Conservation (phyloP, 2,113 vertebrate species). For the Rhinogobius similis region DNA sequence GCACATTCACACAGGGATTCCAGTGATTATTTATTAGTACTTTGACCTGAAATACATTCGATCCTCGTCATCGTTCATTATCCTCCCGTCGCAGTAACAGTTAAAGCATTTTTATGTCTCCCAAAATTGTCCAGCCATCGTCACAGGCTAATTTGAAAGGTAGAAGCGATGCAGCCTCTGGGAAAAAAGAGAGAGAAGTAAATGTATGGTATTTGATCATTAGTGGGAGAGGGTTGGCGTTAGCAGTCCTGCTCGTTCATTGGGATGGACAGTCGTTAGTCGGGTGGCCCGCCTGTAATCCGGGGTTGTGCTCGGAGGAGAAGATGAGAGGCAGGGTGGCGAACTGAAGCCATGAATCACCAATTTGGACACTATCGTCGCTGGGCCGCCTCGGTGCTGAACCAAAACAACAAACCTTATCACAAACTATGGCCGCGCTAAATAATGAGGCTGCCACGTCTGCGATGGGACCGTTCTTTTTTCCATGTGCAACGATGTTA, state of each 20-base stretch:
- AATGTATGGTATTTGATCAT: constrained; percentile 53
- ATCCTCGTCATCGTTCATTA: neutral
- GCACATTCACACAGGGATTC: no score
- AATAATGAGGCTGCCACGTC: constrained; percentile 58
- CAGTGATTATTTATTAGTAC: neutral
- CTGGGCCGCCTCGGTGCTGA: constrained; percentile 11
- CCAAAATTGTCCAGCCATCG: neutral
- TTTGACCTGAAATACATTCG: neutral
- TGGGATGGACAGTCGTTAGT: constrained; percentile 63
- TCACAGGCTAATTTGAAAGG: constrained; percentile 51
- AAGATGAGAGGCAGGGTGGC: constrained; percentile 40
- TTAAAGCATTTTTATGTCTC: neutral
- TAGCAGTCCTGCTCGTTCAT: constrained; percentile 54
- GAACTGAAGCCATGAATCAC: constrained; percentile 52
- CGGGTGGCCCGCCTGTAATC: constrained; percentile 37
- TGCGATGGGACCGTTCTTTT: neutral
- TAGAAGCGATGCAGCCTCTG: constrained; percentile 20
- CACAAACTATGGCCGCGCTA: constrained; percentile 15
- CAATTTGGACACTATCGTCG: constrained; percentile 32
- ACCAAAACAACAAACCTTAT: constrained; percentile 35
- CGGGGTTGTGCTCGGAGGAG: constrained; percentile 29
- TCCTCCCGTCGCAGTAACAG: neutral
- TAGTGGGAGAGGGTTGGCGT: constrained; percentile 23
- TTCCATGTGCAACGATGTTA: constrained; percentile 8
- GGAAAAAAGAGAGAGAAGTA: constrained; percentile 25